A percentile compares a stretch with the other conserved stretches of the same genome.
These are phyloP conservation scores for Latrodectus hesperus DNA, from an alignment of 2,888 invertebrate genomes.

Conservation along the genomic window DNA sequence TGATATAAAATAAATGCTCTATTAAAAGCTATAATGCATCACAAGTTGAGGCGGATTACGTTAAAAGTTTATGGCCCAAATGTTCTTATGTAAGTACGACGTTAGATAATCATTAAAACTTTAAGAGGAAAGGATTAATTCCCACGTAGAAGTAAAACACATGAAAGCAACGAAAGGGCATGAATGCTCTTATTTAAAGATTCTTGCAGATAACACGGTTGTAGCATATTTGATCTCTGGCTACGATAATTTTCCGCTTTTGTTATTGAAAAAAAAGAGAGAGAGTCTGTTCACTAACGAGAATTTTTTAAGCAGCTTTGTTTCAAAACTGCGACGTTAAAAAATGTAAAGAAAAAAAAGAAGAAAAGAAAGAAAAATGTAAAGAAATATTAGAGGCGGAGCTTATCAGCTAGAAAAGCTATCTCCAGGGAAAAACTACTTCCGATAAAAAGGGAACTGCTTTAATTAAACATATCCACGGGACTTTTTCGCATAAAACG, in stretches of 20 bases:
- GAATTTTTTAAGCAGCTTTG: constrained; percentile 11
- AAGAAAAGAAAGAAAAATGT: not conserved
- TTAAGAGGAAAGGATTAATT: constrained; percentile 12
- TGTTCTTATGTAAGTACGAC: not conserved
- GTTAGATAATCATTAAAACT: constrained; percentile 49
- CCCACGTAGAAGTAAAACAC: constrained; percentile 19
- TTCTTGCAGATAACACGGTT: constrained; percentile 12
- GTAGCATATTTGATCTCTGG: not conserved
- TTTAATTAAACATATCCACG: constrained; percentile 53
- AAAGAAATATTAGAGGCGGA: constrained; percentile 13
- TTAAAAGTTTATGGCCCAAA: constrained; percentile 29
- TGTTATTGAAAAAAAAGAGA: not conserved
- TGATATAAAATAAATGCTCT: not conserved
- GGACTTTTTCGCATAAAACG: constrained; percentile 6
- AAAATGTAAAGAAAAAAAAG: not conserved
- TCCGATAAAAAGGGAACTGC: constrained; percentile 18
- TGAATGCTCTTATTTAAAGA: constrained; percentile 5
- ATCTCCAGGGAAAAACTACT: constrained; percentile 15
- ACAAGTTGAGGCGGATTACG: not conserved
- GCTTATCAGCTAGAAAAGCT: not conserved
- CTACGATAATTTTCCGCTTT: constrained; percentile 12
- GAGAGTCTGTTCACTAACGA: not conserved
- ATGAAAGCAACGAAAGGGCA: not conserved
- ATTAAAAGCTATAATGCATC: not conserved
- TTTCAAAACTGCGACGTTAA: constrained; percentile 12